Conservation (phyloP, 1,140 invertebrate species). For the Philopotamus ludificatus region DNA sequence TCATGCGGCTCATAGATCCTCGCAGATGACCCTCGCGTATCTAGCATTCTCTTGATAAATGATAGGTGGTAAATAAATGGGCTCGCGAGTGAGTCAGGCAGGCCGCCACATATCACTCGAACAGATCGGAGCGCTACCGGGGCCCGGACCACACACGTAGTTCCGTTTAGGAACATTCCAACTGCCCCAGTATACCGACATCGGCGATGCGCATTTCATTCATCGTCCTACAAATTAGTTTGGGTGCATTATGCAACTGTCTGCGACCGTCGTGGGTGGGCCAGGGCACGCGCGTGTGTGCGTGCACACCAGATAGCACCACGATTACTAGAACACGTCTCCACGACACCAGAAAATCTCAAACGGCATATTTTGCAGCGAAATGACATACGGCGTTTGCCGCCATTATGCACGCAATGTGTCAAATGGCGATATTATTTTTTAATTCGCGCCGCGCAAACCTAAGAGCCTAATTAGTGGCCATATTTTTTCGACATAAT, state of each 20-base stretch:
- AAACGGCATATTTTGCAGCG: too few species aligned
- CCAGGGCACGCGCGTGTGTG: neutral
- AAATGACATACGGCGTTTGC: too few species aligned
- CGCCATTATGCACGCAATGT: too few species aligned
- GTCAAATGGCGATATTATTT: too few species aligned
- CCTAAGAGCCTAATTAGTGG: too few species aligned
- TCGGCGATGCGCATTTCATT: conserved; percentile 8
- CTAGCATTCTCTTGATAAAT: neutral
- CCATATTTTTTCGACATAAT: too few species aligned
- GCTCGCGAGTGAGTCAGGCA: neutral
- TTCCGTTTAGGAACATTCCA: neutral
- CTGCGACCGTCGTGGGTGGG: conserved; percentile 11
- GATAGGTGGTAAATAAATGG: neutral
- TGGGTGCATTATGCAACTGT: neutral
- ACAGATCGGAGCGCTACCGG: neutral
- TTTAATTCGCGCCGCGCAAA: too few species aligned
- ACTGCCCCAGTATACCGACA: neutral
- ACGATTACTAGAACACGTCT: too few species aligned
- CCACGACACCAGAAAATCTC: too few species aligned
- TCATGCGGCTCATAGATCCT: too few species aligned
- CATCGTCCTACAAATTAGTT: conserved; percentile 10
- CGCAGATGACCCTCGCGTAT: too few species aligned
- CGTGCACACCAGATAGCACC: too few species aligned
- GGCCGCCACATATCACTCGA: neutral
- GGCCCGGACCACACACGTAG: neutral